Evolutionary conservation across 2,797 vertebrate species (phyloP).

Genomic region (Acanthornis magna): DNA sequence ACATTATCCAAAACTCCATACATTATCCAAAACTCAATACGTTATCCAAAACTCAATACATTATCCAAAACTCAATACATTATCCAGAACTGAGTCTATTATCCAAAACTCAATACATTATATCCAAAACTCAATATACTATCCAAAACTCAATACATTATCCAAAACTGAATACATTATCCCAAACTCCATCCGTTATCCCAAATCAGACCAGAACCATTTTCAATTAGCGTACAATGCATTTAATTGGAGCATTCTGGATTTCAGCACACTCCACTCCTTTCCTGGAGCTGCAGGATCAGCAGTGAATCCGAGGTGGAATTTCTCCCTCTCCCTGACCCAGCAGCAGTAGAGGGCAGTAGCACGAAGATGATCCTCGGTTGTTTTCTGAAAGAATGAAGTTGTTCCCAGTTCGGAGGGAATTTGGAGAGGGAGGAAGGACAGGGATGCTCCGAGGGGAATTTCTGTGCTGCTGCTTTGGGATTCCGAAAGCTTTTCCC

Average conservation of each 20-base stretch:
- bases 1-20: neutral
- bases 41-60: too few relatives aligned
- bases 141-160: too few relatives aligned
- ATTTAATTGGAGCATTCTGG: neutral
- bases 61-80: too few relatives aligned
- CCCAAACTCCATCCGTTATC: too few relatives aligned
- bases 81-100: too few relatives aligned
- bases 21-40: too few relatives aligned
- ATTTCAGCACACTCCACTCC: neutral
- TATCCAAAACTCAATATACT: too few relatives aligned
- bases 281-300: neutral
- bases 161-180: too few relatives aligned
- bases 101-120: too few relatives aligned
- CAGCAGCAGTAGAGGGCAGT: conserved; percentile 63
- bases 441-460: neutral
- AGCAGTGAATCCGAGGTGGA: too few relatives aligned
- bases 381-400: neutral
- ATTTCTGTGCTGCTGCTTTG: neutral
- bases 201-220: neutral
- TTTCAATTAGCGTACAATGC: neutral
- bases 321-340: neutral
- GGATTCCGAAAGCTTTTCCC: neutral
- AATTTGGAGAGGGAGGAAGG: neutral
- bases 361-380: conserved; percentile 20
- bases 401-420: neutral